These are phyloP conservation scores for Myocastor coypus DNA, from an alignment of 2,113 vertebrate genomes.

Conservation along the genomic window DNA sequence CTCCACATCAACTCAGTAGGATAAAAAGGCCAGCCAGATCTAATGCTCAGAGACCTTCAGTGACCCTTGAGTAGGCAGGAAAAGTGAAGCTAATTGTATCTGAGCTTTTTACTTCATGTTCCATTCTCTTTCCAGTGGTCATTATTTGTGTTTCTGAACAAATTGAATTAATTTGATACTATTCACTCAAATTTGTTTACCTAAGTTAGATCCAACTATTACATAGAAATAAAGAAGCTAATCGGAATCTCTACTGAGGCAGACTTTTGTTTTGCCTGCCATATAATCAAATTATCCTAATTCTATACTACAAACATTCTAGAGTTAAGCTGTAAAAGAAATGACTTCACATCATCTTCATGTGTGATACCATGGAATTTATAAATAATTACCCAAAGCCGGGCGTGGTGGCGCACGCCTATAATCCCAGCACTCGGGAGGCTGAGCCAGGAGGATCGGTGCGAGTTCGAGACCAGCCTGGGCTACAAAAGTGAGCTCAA, in stretches of 20 bases:
- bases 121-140: not conserved
- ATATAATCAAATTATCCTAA: not conserved
- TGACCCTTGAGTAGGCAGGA: not conserved
- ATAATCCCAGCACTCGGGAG: too few species aligned
- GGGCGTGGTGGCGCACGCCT: too few species aligned
- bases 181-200: not conserved
- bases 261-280: not conserved
- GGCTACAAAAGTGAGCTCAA: too few species aligned
- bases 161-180: conserved; percentile 11
- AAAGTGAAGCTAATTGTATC: not conserved
- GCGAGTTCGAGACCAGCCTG: too few species aligned
- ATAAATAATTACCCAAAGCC: conserved; percentile 3
- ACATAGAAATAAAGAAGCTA: not conserved
- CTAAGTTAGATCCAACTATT: not conserved
- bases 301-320: not conserved
- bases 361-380: not conserved
- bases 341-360: not conserved
- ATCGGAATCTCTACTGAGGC: not conserved
- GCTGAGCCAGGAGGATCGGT: too few species aligned
- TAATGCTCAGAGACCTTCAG: not conserved
- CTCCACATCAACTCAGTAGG: not conserved
- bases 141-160: not conserved
- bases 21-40: not conserved
- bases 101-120: not conserved
- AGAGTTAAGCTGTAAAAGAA: not conserved